These are phyloP conservation scores for Drosophila watanabei DNA, from an alignment of 1,140 invertebrate genomes.

Conservation along the genomic window DNA sequence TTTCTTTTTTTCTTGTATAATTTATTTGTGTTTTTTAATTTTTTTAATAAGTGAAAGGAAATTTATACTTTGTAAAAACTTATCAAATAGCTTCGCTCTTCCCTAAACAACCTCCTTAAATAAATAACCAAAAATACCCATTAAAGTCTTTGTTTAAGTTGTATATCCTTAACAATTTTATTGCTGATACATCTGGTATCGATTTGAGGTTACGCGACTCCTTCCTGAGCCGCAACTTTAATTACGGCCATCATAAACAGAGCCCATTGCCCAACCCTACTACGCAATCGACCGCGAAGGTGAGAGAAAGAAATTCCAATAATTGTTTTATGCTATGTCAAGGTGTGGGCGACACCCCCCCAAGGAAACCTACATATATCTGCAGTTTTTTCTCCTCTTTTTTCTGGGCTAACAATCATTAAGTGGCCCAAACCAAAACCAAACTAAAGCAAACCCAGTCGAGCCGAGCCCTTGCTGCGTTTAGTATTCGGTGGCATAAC, in stretches of 20 bases:
- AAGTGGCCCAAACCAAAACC: constrained; percentile 44
- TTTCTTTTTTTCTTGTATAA: too few relatives aligned
- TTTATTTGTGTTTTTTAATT: neutral
- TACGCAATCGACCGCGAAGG: constrained; percentile 11
- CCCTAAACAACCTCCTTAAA: neutral
- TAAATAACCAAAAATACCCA: neutral
- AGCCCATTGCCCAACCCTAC: constrained; percentile 20
- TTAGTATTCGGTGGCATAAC: constrained; percentile 55
- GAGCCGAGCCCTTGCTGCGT: constrained; percentile 25
- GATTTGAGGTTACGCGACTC: constrained; percentile 25
- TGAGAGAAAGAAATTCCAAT: constrained; percentile 48
- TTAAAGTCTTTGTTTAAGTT: neutral
- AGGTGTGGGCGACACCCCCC: constrained; percentile 47
- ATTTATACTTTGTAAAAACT: too few relatives aligned
- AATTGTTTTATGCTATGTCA: constrained; percentile 59
- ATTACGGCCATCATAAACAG: constrained; percentile 49
- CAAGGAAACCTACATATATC: constrained; percentile 13
- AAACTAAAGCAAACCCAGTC: constrained; percentile 27
- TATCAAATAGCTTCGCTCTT: neutral
- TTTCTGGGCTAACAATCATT: constrained; percentile 53
- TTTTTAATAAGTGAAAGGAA: neutral
- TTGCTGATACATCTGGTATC: constrained; percentile 36
- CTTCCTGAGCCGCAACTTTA: constrained; percentile 37
- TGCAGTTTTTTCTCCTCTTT: neutral
- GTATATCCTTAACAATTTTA: neutral